A percentile compares a stretch with the other conserved stretches of the same genome.
Evolutionary conservation across 1,140 invertebrate species (phyloP).

Genomic region (Eciton burchellii): DNA sequence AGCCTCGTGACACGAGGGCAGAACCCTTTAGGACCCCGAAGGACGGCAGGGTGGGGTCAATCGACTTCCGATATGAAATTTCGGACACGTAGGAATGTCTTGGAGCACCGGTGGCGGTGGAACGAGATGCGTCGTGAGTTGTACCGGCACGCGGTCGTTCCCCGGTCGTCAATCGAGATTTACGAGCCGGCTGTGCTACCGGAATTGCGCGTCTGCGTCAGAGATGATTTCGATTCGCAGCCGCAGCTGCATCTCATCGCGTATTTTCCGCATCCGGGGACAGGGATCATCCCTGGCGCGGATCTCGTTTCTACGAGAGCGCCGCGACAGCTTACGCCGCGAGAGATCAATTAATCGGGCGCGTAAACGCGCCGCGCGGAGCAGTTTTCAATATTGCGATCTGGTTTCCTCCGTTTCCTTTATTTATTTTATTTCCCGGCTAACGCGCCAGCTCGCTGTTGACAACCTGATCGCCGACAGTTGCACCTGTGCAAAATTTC

Average conservation of each 20-base stretch:
- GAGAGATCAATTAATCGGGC: neutral
- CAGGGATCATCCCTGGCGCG: neutral
- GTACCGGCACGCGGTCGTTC: conserved; percentile 53
- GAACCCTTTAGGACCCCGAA: neutral
- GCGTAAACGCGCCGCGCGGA: neutral
- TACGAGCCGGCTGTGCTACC: neutral
- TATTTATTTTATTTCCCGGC: neutral
- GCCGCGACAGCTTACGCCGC: too few relatives aligned
- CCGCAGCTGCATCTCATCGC: conserved; percentile 6
- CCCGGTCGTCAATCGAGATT: conserved; percentile 12
- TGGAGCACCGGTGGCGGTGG: neutral
- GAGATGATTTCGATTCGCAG: conserved; percentile 47
- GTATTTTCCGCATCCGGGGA: neutral
- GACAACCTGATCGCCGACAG: conserved; percentile 2
- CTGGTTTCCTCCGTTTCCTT: neutral
- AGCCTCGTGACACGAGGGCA: conserved; percentile 52
- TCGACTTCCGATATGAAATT: conserved; percentile 56
- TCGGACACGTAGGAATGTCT: conserved; percentile 69
- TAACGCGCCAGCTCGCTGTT: too few relatives aligned
- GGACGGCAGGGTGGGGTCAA: conserved; percentile 11
- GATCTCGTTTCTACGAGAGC: neutral
- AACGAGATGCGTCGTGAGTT: conserved; percentile 37
- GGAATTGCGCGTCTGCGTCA: conserved; percentile 21
- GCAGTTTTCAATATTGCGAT: neutral
- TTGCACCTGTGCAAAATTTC: conserved; percentile 21